A percentile compares a stretch with the other conserved stretches of the same genome.
Conservation (phyloP, 2,888 invertebrate genomes). For the Perizoma affinitatum region DNA sequence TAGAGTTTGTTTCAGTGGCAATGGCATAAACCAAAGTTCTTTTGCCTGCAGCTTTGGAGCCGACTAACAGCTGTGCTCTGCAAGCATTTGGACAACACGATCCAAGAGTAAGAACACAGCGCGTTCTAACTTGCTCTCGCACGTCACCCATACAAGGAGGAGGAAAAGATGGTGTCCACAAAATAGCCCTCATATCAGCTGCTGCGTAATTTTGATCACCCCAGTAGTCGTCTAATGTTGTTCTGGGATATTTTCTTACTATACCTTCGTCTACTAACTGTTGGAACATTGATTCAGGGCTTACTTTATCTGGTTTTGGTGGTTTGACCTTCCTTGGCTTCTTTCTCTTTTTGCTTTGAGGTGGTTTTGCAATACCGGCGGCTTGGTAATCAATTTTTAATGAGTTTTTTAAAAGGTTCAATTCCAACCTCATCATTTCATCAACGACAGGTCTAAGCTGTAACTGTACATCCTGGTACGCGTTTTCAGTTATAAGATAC, state of each 20-base stretch:
- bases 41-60: slow-evolving; percentile 89
- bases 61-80: slow-evolving; percentile 87
- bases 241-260: slow-evolving; percentile 85
- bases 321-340: slow-evolving; percentile 71
- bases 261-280: slow-evolving; percentile 88
- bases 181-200: slow-evolving; percentile 73
- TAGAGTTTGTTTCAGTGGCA: slow-evolving; percentile 89
- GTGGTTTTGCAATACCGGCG: slow-evolving; percentile 48
- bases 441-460: slow-evolving; percentile 89
- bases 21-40: slow-evolving; percentile 88
- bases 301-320: slow-evolving; percentile 86
- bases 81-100: slow-evolving; percentile 68
- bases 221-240: slow-evolving; percentile 85
- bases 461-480: slow-evolving; percentile 86
- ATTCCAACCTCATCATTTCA: slow-evolving; percentile 85
- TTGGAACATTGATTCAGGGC: slow-evolving; percentile 87
- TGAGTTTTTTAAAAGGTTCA: slow-evolving; percentile 80
- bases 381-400: slow-evolving; percentile 68
- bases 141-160: slow-evolving; percentile 85
- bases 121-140: slow-evolving; percentile 83
- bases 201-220: slow-evolving; percentile 88
- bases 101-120: slow-evolving; percentile 85
- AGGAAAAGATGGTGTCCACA: slow-evolving; percentile 75
- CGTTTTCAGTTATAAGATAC: slow-evolving; percentile 86
- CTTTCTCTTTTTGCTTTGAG: slow-evolving; percentile 62